Base-by-base conservation (phyloP, 2,888 invertebrate genomes). In the Tiphia femorata region DNA sequence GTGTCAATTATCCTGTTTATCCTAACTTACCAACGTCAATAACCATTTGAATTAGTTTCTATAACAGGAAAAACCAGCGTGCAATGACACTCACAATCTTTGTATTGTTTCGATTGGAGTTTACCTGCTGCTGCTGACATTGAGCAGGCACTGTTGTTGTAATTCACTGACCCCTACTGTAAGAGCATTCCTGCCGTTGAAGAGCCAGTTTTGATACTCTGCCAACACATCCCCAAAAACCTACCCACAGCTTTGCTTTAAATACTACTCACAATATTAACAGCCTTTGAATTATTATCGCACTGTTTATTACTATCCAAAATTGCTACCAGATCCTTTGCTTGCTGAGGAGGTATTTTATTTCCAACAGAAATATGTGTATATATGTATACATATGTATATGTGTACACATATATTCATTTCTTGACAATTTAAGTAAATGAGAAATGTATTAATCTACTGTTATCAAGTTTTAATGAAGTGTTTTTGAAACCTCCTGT, bases 141-240 rank as follows among this genome's bases (percentile, higher is more conserved):
- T 61, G 58, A 67, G 70, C 71, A 73, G 71, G 67, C 73, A 49
- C 53, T 55, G 37, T 60, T 56, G 35, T 59, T 43, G 41, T 58
- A 33, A 37, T 3, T 63, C 59, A 49, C 52, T 54, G 56, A 23
- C 49, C 54, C 42, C 35, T 30, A 56, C 61, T 62, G 19, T 43
- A 57, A 61, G 63, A 49, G 55, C 53, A 60, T 46, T 68, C 62
- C 64, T 60, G 62, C 74, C 70, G 57, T 56, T 56, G 57, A 65
- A 63, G 66, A 67, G 72, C 73, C 69, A 67, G 64, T 52, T 72
- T 61, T 60, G 63, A 76, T 78, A 77, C 73, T 79, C 73, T 76
- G 81, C 80, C 82, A 80, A 82, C 81, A 82, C 82, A 79, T 80
- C 80, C 79, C 75, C 70, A 68, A 70, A 69, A 65, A 60, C 44